A percentile compares a stretch with the other conserved stretches of the same genome.
Conservation (phyloP, 1,140 invertebrate genomes). For the Euura saliciscinereae region DNA sequence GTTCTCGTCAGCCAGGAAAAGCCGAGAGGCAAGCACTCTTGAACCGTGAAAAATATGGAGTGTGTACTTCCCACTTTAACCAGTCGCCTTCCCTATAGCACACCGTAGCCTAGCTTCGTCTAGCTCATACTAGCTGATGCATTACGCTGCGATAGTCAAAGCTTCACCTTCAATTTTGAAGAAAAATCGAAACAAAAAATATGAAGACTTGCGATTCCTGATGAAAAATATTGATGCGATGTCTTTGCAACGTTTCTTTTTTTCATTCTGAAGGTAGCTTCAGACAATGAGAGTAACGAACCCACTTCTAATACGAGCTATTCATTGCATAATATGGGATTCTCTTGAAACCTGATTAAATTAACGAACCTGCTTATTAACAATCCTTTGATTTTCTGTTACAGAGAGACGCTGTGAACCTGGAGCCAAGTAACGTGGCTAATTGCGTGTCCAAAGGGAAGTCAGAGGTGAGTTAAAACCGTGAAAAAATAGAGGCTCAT, state of each 20-base stretch:
- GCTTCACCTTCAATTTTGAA: background rate
- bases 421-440: constrained; percentile 77
- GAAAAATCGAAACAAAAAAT: background rate
- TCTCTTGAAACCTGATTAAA: background rate
- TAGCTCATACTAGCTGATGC: background rate
- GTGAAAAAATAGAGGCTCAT: too few species aligned
- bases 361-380: background rate
- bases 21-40: constrained; percentile 1
- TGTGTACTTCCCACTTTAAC: constrained; percentile 14
- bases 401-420: constrained; percentile 75
- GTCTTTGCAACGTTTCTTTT: too few species aligned
- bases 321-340: background rate
- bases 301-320: background rate
- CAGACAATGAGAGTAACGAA: background rate
- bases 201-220: background rate
- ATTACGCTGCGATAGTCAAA: background rate
- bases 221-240: too few species aligned
- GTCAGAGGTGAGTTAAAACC: constrained; percentile 81
- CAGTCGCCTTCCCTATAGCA: background rate
- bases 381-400: constrained; percentile 47
- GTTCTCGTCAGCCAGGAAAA: background rate
- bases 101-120: background rate
- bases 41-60: constrained; percentile 19
- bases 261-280: too few species aligned
- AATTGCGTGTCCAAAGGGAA: constrained; percentile 85